Base-by-base conservation (phyloP, 2,888 invertebrate genomes). In the Leucophora obtusa region DNA sequence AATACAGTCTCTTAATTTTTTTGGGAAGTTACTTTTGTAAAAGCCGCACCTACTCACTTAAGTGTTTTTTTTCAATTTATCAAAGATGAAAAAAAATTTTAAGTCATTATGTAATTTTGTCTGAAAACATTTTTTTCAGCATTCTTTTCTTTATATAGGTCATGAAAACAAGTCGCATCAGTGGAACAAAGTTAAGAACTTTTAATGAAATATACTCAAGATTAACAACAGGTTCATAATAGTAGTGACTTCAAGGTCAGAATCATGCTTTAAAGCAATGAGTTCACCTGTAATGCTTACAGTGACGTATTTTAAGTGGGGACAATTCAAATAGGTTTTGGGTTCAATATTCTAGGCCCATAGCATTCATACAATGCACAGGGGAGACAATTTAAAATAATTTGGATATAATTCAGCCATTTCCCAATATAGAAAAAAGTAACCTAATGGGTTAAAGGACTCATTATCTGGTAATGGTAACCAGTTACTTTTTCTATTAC, bases 171-270 rank as follows among this genome's bases (percentile, higher is more conserved):
- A 73, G 1, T 9, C 35, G 10, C 11, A 15, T 56, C 28, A 28
- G n/a, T 53, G 8, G 35, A 50, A 17, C 58, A 51, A 73, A 77
- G 73, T 71, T 74, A 73, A 81, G 73, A 81, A 77, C 65, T 24
- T 81, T 70, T 58, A 77, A 70, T 56, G 66, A 56, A 14, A 47
- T 35, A 35, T 24, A 65, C 21, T 50, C 53, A 72, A 17, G 38
- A 62, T 56, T 69, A 73, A 62, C 70, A 81, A 77, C 81, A 77
- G 77, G 81, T 81, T 81, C 77, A 70, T 58, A 51, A 35, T n/a
- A 28, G 33, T 18, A 66, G 59, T 66, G 69, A 77, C 69, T 58
- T 51, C 77, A 81, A 81, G 81, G 81, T 81, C 81, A 81, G 58
- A 60, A 66, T 70, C 56, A 70, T 77, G 73, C 70, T 73, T 54